Base-by-base conservation (phyloP, 2,797 vertebrate genomes). In the Coilia nasus region DNA sequence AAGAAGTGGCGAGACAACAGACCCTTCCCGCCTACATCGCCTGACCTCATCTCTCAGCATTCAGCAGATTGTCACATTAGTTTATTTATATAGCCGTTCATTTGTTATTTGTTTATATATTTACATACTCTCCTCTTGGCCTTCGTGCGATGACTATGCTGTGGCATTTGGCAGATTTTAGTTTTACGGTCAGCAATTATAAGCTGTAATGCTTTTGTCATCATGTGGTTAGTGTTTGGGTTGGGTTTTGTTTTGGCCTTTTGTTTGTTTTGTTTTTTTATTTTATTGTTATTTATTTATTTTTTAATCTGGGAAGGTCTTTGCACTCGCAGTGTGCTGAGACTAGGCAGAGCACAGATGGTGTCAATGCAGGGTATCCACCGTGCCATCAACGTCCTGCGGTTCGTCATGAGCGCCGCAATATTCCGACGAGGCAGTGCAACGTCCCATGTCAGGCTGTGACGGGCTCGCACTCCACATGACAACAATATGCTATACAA, bases 311-410 rank as follows among this genome's bases (percentile, higher is more conserved):
- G 71, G 64, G 64, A 71, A 35, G 64, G 35, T 78, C 15, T 78
- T 78, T 78, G 31, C 35, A 44, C 28, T 75, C 15, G 17, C 78
- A 35, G 46, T 50, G 11, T 80, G n/a, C n/a, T 12, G 54, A 81
- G 85, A 47, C 82, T 46, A 54, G 86, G 90, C 85, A 90, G 83
- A 17, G 87, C 88, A 90, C 93, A 94, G 93, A 93, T 93, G 93
- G 93, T 81, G 87, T 89, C 82, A 25, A 82, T 86, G 91, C 91
- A 90, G 92, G 92, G 84, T 87, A 89, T 88, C 90, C 90, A 88
- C 87, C 86, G 88, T 50, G 87, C 84, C 83, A 82, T 17, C 5
- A 87, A 60, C 85, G 89, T 82, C 89, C 89, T 81, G 87, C 81
- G 35, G 83, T 47, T 87, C 57, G 83, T 1, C 84, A 85, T 87